Percentiles rank a stretch among this genome's conserved stretches.
These are phyloP conservation scores for Aurelia aurita complex sp. Pacific DNA, from an alignment of 30 jellyfish, hydroid and myxozoan genomes.

Conservation along the genomic window DNA sequence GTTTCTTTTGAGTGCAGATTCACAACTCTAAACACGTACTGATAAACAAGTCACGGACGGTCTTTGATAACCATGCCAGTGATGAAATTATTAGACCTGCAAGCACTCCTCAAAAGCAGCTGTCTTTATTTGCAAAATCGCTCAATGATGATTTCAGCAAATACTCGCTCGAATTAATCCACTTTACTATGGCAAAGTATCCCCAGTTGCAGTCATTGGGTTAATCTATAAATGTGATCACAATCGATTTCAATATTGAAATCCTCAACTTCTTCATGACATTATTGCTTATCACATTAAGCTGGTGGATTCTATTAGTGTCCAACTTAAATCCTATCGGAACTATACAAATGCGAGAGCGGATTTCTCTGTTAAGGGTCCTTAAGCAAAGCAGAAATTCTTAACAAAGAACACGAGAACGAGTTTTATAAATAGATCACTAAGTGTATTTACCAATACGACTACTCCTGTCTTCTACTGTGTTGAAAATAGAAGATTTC, in stretches of 20 bases:
- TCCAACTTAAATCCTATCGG: neutral
- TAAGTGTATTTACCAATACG: too few relatives aligned
- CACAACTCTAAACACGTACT: too few relatives aligned
- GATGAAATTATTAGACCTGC: slow-evolving; percentile 38
- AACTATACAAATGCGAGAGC: neutral
- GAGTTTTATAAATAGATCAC: too few relatives aligned
- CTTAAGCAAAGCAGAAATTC: too few relatives aligned
- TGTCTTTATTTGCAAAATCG: slow-evolving; percentile 58
- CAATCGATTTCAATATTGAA: slow-evolving; percentile 2
- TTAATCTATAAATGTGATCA: slow-evolving; percentile 42
- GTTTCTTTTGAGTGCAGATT: too few relatives aligned
- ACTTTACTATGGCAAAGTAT: slow-evolving; percentile 41
- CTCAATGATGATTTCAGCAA: slow-evolving; percentile 29
- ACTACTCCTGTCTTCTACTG: too few relatives aligned
- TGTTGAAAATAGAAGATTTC: too few relatives aligned
- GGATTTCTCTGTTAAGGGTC: too few relatives aligned
- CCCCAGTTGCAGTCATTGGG: slow-evolving; percentile 28
- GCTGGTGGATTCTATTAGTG: neutral
- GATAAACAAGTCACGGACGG: too few relatives aligned
- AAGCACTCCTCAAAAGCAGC: slow-evolving; percentile 29
- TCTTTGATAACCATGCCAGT: too few relatives aligned
- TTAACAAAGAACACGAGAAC: too few relatives aligned
- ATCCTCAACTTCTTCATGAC: slow-evolving; percentile 5
- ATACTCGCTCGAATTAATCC: slow-evolving; percentile 31
- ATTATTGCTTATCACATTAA: slow-evolving; percentile 1